phyloP scores from a whole-genome alignment of 2,888 invertebrate species.

The Trachelus iudaicus region DNA sequence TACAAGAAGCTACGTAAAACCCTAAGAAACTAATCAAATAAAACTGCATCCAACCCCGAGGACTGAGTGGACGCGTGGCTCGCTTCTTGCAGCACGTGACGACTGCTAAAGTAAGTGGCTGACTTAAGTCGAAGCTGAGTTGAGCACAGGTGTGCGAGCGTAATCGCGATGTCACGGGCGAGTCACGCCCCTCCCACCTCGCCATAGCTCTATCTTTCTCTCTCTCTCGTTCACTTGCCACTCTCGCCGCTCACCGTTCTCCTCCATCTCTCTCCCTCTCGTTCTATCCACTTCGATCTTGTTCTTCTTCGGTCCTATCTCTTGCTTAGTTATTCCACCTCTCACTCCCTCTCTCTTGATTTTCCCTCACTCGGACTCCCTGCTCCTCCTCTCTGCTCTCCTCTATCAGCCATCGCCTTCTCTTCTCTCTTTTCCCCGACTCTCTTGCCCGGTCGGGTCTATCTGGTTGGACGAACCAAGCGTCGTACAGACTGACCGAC shows the following conservation, averaged over 20 bases:
- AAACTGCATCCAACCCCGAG: conserved; percentile 31
- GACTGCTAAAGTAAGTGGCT: conserved; percentile 59
- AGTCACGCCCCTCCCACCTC: conserved; percentile 50
- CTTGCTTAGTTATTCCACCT: not conserved
- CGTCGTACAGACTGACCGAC: conserved; percentile 13
- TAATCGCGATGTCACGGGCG: conserved; percentile 63
- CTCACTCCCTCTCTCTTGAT: conserved; percentile 8
- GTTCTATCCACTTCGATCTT: conserved; percentile 21
- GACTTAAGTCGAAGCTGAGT: conserved; percentile 43
- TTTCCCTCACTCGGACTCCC: conserved; percentile 22
- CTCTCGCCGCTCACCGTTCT: conserved; percentile 15
- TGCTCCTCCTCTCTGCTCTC: conserved; percentile 16
- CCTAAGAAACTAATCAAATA: conserved; percentile 25
- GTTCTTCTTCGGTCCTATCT: conserved; percentile 10
- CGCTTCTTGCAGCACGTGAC: conserved; percentile 54
- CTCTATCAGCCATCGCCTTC: conserved; percentile 7
- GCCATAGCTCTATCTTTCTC: conserved; percentile 13
- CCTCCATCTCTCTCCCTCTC: conserved; percentile 15
- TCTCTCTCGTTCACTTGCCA: not conserved
- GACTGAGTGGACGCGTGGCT: conserved; percentile 41
- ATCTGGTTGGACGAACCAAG: conserved; percentile 6
- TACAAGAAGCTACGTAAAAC: not conserved
- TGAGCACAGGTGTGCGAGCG: conserved; percentile 60
- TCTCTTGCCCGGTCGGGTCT: conserved; percentile 12
- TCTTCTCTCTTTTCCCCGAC: conserved; percentile 13